A percentile compares a stretch with the other conserved stretches of the same genome.
Evolutionary conservation across 2,888 invertebrate species (phyloP).

Genomic region (Hirudinaria manillensis): DNA sequence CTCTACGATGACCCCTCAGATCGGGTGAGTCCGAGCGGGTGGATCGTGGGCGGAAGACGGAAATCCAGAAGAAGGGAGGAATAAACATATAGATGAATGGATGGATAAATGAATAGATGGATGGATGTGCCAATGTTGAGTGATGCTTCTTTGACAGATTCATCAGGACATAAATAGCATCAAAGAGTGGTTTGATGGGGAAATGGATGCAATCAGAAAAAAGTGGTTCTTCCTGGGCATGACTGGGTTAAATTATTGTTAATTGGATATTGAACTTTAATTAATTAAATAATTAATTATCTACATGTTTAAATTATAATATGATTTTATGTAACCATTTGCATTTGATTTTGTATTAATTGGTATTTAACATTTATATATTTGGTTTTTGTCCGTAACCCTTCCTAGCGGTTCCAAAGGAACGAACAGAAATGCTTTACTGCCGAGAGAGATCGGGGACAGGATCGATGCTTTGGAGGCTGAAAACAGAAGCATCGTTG

Average conservation of each 20-base stretch:
- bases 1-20: constrained; percentile 33
- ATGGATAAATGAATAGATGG: background rate
- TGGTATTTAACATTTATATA: background rate
- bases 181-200: constrained; percentile 12
- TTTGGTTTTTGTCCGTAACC: no score
- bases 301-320: no score
- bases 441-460: constrained; percentile 24
- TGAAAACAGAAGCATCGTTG: constrained; percentile 30
- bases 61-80: no score
- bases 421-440: background rate
- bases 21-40: background rate
- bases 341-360: background rate
- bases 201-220: constrained; percentile 9
- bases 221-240: background rate
- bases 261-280: no score
- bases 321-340: no score
- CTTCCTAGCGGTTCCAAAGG: background rate
- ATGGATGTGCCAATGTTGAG: background rate
- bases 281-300: no score
- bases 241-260: background rate
- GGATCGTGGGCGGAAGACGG: background rate
- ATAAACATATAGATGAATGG: no score
- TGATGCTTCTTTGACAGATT: background rate
- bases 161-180: background rate
- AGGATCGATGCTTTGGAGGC: constrained; percentile 34